phyloP scores from a whole-genome alignment of 1,140 invertebrate genomes.

The Zelostemma sp. region DNA sequence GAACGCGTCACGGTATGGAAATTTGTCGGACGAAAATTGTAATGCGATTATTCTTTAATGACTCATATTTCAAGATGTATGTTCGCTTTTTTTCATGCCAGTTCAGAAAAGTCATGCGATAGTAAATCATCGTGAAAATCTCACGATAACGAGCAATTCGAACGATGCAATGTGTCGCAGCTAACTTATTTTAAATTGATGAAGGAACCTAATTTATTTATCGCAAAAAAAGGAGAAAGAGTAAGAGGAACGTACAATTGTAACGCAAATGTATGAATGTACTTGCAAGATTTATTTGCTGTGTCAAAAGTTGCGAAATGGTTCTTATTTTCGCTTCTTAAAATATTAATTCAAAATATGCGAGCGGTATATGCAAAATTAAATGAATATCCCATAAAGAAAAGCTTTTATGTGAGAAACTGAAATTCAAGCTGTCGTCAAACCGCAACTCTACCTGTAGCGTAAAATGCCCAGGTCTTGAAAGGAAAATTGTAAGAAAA shows the following conservation, averaged over 20 bases:
- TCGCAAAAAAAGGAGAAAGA: no score
- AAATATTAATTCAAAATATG: background rate
- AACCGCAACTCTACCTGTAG: background rate
- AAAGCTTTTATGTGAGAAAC: background rate
- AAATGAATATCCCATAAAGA: background rate
- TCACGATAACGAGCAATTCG: conserved; percentile 5
- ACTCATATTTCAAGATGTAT: background rate
- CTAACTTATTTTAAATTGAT: no score
- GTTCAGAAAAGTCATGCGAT: background rate
- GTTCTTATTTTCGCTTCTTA: background rate
- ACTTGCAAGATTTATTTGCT: no score
- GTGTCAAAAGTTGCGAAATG: no score
- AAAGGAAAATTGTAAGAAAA: no score
- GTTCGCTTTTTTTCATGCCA: conserved; percentile 3
- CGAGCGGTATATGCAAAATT: background rate
- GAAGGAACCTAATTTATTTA: no score
- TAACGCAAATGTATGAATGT: no score
- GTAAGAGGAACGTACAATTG: no score
- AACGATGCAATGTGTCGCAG: no score
- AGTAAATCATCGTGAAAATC: background rate
- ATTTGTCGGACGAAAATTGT: conserved; percentile 13
- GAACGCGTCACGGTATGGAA: conserved; percentile 33
- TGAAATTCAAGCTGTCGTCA: background rate
- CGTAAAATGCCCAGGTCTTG: no score
- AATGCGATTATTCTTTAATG: conserved; percentile 24